These are phyloP conservation scores for Corapipo altera DNA, from an alignment of 2,113 vertebrate genomes.

Conservation along the genomic window DNA sequence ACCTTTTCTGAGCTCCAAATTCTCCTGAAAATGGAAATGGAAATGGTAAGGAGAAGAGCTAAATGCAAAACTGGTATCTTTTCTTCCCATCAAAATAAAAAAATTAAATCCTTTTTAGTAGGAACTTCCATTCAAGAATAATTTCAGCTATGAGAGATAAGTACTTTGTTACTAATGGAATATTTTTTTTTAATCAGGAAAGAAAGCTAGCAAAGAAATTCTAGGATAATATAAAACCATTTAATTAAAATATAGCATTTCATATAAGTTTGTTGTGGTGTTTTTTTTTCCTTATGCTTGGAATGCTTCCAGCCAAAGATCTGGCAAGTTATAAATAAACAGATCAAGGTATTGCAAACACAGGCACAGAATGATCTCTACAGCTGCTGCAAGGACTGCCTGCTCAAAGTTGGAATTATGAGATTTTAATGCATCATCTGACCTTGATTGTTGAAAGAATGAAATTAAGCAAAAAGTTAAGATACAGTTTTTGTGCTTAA, in stretches of 20 bases:
- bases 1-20: neutral
- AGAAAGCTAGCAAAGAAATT: neutral
- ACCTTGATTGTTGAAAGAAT: neutral
- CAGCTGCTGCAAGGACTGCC: neutral
- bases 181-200: neutral
- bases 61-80: neutral
- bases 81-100: neutral
- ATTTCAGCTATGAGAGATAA: neutral
- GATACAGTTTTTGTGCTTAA: neutral
- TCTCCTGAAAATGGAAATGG: neutral
- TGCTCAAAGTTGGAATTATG: neutral
- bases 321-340: conserved; percentile 28
- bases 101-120: neutral
- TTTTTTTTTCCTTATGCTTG: neutral
- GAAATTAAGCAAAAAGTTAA: neutral
- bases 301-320: conserved; percentile 10
- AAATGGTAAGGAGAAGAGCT: neutral
- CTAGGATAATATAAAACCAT: neutral
- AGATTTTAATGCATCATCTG: neutral
- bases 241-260: neutral
- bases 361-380: neutral
- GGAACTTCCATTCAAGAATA: neutral
- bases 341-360: neutral
- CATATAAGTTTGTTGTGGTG: neutral
- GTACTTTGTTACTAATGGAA: neutral